These are phyloP conservation scores for Cebus imitator DNA, from an alignment of 2,113 vertebrate genomes.

Conservation along the genomic window DNA sequence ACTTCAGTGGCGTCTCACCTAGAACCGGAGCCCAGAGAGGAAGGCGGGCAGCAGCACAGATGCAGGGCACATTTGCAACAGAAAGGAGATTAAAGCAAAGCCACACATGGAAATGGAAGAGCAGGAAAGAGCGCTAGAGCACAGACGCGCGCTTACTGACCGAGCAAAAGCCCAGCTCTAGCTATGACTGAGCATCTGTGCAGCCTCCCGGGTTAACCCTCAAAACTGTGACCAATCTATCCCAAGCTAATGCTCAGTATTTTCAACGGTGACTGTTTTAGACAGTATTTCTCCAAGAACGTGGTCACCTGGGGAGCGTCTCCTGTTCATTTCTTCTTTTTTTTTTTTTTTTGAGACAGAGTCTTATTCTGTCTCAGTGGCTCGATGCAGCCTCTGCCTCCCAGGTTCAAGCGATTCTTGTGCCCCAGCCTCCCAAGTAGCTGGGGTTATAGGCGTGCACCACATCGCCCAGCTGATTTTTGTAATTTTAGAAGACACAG, in stretches of 20 bases:
- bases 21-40: background rate
- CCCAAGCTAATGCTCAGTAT: background rate
- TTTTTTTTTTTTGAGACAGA: too few species aligned
- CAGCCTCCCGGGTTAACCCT: background rate
- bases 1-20: background rate
- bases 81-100: background rate
- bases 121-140: background rate
- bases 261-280: background rate
- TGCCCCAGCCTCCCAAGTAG: too few species aligned
- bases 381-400: too few species aligned
- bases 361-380: too few species aligned
- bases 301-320: background rate
- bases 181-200: background rate
- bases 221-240: background rate
- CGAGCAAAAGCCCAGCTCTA: background rate
- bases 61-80: background rate
- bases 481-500: too few species aligned
- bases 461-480: too few species aligned
- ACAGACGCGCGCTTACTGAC: too few species aligned
- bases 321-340: accelerated
- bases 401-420: too few species aligned
- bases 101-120: background rate
- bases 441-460: too few species aligned
- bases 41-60: background rate
- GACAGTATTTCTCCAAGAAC: background rate